Percentiles rank a stretch among this genome's conserved stretches.
Evolutionary conservation across 2,888 invertebrate species (phyloP).

Genomic region (Bellardia pandia): DNA sequence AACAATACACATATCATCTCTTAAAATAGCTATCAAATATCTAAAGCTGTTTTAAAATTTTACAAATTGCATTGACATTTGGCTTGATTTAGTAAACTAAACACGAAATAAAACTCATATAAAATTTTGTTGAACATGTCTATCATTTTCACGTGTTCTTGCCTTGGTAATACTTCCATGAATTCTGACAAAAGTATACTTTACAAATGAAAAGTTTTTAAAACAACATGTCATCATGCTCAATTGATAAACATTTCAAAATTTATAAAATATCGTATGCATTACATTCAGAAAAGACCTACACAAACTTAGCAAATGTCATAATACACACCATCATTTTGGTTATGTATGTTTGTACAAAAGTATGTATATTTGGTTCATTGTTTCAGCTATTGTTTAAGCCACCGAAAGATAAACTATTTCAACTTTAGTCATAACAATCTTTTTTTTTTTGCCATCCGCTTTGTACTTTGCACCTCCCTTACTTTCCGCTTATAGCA

Average conservation of each 20-base stretch:
- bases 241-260: slow-evolving; percentile 20
- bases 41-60: no score
- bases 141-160: no score
- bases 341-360: no score
- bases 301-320: not conserved
- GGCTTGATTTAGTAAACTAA: no score
- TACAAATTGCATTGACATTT: no score
- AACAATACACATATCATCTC: no score
- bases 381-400: slow-evolving; percentile 26
- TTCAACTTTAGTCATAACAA: slow-evolving; percentile 25
- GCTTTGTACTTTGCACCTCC: not conserved
- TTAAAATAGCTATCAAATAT: no score
- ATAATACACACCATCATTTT: not conserved
- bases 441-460: not conserved
- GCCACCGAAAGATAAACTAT: slow-evolving; percentile 57
- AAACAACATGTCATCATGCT: slow-evolving; percentile 11
- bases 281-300: not conserved
- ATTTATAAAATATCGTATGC: not conserved
- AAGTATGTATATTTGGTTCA: slow-evolving; percentile 8
- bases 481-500: no score
- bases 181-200: no score
- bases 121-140: no score
- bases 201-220: not conserved
- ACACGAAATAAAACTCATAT: no score
- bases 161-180: no score